phyloP scores from a whole-genome alignment of 2,113 vertebrate genomes.

The Theristicus caerulescens region DNA sequence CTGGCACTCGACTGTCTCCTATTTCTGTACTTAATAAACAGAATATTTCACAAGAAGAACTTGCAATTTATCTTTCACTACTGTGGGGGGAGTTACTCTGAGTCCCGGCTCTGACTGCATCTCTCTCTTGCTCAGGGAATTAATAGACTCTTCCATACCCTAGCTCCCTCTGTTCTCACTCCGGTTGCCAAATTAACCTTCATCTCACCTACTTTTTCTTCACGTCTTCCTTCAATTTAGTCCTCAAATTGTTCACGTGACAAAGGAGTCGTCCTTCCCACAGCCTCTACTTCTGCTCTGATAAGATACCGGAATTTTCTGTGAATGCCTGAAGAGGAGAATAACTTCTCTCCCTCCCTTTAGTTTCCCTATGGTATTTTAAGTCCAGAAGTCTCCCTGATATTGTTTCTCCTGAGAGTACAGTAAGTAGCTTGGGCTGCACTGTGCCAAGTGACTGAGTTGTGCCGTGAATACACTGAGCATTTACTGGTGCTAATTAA shows the following conservation, averaged over 20 bases:
- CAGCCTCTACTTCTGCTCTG: conserved; percentile 11
- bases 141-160: conserved; percentile 20
- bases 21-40: conserved; percentile 38
- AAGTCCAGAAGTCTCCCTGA: not conserved
- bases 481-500: conserved; percentile 7
- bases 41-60: conserved; percentile 35
- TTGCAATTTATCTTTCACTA: conserved; percentile 5
- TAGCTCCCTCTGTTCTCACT: not conserved
- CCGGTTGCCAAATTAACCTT: conserved; percentile 38
- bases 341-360: not conserved
- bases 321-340: not conserved
- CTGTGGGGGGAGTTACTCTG: not conserved
- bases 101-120: not conserved
- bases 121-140: conserved; percentile 29
- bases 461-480: not conserved
- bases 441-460: not conserved
- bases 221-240: conserved; percentile 31
- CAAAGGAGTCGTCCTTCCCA: not conserved
- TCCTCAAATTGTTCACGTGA: conserved; percentile 43
- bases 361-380: not conserved
- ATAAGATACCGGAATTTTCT: conserved; percentile 14
- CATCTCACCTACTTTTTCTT: conserved; percentile 53
- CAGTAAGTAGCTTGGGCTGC: not conserved
- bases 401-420: not conserved
- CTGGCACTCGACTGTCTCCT: conserved; percentile 37